Evolutionary conservation across 2,888 invertebrate species (phyloP).

Genomic region (Sturmia bella): DNA sequence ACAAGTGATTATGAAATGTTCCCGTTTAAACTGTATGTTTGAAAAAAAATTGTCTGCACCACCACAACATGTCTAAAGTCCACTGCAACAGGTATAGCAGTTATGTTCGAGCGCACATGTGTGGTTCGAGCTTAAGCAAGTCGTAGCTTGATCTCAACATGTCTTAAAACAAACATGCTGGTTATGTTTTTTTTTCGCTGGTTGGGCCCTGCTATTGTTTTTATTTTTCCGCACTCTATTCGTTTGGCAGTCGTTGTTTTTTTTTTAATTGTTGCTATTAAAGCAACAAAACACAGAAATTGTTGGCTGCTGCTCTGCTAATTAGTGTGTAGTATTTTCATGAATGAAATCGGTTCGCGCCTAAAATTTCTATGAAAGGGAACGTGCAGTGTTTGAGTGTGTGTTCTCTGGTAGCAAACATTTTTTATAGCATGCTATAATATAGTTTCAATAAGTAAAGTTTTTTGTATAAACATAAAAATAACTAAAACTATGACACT

Average conservation of each 20-base stretch:
- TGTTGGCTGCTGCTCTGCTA: slow-evolving; percentile 51
- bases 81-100: slow-evolving; percentile 25
- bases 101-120: slow-evolving; percentile 4
- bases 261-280: slow-evolving; percentile 58
- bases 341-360: slow-evolving; percentile 61
- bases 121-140: slow-evolving; percentile 9
- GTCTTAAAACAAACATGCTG: neutral
- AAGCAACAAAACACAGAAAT: slow-evolving; percentile 37
- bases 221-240: too few relatives aligned
- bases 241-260: slow-evolving; percentile 34
- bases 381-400: neutral
- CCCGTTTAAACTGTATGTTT: slow-evolving; percentile 6
- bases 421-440: slow-evolving; percentile 59
- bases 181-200: neutral
- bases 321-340: slow-evolving; percentile 61
- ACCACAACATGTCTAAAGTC: slow-evolving; percentile 17
- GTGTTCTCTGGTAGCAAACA: neutral
- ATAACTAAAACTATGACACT: slow-evolving; percentile 35
- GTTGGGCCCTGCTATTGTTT: too few relatives aligned
- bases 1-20: slow-evolving; percentile 20
- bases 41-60: neutral
- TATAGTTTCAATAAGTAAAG: too few relatives aligned
- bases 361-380: neutral
- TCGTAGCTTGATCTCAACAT: neutral
- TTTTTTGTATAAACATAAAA: neutral